Base-by-base conservation (phyloP, 2,113 vertebrate genomes). In the Castor canadensis region DNA sequence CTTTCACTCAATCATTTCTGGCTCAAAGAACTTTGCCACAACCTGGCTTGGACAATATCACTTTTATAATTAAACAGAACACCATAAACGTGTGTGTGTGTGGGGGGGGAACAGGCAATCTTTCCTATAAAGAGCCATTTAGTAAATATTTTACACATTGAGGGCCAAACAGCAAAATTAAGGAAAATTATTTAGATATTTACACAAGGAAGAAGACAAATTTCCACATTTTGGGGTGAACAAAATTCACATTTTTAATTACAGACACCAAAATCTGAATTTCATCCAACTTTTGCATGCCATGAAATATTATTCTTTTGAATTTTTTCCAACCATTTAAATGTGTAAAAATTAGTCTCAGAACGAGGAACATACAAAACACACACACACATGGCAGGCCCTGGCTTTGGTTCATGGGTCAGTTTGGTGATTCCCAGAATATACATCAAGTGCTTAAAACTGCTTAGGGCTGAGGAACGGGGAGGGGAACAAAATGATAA, bases 211-310 rank as follows among this genome's bases (percentile, higher is more conserved):
- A 96, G 62, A 43, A 26, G 89, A 89, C 12, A n/a, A 35, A 77
- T 76, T 91, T 83, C 60, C 81, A 94, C 9, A 40, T 32, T 75
- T 82, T 84, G 40, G n/a, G n/a, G 52, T 71, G 47, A 38, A 66
- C 24, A 88, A 91, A 69, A 86, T 73, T 64, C 67, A 85, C 60
- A 81, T 76, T 52, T 43, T 73, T 91, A 62, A 58, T 92, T 67
- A 64, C 22, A 26, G n/a, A 71, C 20, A 66, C 49, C 54, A n/a
- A 94, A 81, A 73, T n/a, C 2, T 89, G 83, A 81, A 93, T 80
- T 56, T 75, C 49, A 38, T 2, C 28, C 4, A 60, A 10, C 43
- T 47, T 79, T 80, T 45, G 19, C 6, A 10, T 80, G 43, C 64
- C 38, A 35, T 26, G n/a, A 77, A 93, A 72, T 76, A 49, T n/a